phyloP scores from a whole-genome alignment of 2,113 vertebrate genomes.

The Origma solitaria region DNA sequence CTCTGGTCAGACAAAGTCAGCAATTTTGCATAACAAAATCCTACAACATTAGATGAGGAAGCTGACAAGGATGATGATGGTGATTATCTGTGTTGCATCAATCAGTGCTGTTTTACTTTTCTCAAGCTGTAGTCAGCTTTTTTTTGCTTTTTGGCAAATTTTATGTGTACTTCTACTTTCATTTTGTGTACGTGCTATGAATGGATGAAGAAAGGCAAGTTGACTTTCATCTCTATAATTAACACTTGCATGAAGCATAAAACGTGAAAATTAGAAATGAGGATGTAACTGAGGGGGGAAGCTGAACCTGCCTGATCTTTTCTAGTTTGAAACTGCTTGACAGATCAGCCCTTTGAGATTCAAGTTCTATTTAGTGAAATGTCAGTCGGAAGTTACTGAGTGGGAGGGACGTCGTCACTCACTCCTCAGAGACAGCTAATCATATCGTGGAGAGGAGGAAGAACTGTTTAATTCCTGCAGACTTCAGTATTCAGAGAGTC shows the following conservation, averaged over 20 bases:
- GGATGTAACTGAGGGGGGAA: not conserved
- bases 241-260: slow-evolving; percentile 61
- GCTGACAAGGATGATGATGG: not conserved
- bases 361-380: slow-evolving; percentile 34
- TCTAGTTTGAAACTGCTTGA: slow-evolving; percentile 5
- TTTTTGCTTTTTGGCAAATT: slow-evolving; percentile 14
- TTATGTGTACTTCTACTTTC: not conserved
- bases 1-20: not conserved
- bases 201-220: slow-evolving; percentile 4
- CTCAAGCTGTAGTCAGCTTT: not conserved
- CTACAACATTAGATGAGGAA: not conserved
- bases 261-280: slow-evolving; percentile 59
- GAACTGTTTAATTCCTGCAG: not conserved
- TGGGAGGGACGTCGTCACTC: slow-evolving; percentile 34
- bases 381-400: slow-evolving; percentile 33
- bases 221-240: slow-evolving; percentile 68
- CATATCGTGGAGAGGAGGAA: not conserved
- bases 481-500: not conserved
- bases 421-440: slow-evolving; percentile 35
- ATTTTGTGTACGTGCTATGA: slow-evolving; percentile 42
- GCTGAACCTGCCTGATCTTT: slow-evolving; percentile 51
- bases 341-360: slow-evolving; percentile 39
- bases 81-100: not conserved
- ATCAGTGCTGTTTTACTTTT: not conserved
- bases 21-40: slow-evolving; percentile 12